phyloP scores from a whole-genome alignment of 2,113 vertebrate genomes.

The Martes martes region DNA sequence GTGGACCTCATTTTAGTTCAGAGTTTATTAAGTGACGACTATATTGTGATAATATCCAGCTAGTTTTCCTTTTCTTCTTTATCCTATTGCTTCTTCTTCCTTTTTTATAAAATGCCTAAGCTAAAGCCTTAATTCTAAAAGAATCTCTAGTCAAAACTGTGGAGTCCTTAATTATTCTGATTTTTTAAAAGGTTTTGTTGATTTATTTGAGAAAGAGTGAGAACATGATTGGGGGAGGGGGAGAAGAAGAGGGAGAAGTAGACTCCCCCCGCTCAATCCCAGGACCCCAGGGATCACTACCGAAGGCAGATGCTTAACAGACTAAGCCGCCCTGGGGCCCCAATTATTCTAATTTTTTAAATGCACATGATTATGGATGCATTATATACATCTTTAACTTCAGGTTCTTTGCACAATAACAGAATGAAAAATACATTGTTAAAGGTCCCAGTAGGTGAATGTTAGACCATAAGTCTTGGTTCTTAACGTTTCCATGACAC shows the following conservation, averaged over 20 bases:
- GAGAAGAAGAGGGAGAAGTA: neutral
- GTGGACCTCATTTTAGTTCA: neutral
- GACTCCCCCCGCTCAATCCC: neutral
- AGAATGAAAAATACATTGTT: neutral
- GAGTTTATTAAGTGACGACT: neutral
- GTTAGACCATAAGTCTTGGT: neutral
- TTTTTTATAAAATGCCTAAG: neutral
- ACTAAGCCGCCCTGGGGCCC: neutral
- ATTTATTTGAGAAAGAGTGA: neutral
- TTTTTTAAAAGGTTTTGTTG: neutral
- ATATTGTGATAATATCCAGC: neutral
- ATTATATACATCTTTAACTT: neutral
- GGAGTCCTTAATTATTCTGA: neutral
- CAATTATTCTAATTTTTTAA: neutral
- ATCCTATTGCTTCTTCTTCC: neutral
- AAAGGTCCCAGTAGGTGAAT: neutral
- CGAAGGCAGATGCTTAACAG: neutral
- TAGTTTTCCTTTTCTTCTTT: neutral
- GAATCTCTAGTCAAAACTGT: neutral
- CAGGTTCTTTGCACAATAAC: neutral
- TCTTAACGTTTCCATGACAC: neutral
- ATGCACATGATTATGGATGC: neutral
- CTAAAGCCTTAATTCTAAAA: slow-evolving; percentile 9
- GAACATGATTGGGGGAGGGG: neutral
- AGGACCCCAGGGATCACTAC: neutral